Base-by-base conservation (phyloP, 1,140 invertebrate species). In the Onthophagus taurus region DNA sequence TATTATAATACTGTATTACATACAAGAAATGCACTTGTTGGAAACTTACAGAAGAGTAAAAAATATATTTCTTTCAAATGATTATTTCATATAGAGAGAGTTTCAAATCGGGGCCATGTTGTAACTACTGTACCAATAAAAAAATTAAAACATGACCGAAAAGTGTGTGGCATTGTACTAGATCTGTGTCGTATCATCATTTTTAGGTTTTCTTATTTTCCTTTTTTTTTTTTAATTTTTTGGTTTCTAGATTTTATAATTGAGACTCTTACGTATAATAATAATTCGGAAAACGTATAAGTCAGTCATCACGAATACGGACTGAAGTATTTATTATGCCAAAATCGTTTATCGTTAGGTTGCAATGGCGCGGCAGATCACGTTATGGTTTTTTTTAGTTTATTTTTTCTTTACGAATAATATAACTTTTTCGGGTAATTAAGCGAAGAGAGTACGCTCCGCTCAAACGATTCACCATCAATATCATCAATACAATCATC, bases 21-120 rank as follows among this genome's bases (percentile, higher is more conserved):
- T 82, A 81, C 77, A 81, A 81, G 81, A 83, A 83, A 83, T 83
- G 81, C 81, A 83, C 81, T 81, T 80, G 74, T 76, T 74, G 77
- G 80, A 83, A 83, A 83, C 79, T 79, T 81, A 81, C 79, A 82
- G 80, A 83, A 82, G 81, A 83, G 78, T 61, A 59, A 57, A 53
- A 46, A 34, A 42, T 47, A 42, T 31, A 45, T 31, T 31, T 42
- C 37, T 18, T 47, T 49, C 45, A 42, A 44, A 39, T 45, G 43
- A 35, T 45, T 33, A 42, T 43, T n/a, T n/a, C n/a, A n/a, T n/a
- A n/a, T n/a, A n/a, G n/a, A 53, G 51, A 53, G 51, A 55, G 49
- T 53, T 53, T 55, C 36, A 45, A 53, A 44, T 43, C 31, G 38
- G 53, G 47, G 49, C 42, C 55, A 54, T 53, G 53, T 52, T 41